A percentile compares a stretch with the other conserved stretches of the same genome.
phyloP scores from a whole-genome alignment of 23 tunicate species.

The Ascidia mentula region DNA sequence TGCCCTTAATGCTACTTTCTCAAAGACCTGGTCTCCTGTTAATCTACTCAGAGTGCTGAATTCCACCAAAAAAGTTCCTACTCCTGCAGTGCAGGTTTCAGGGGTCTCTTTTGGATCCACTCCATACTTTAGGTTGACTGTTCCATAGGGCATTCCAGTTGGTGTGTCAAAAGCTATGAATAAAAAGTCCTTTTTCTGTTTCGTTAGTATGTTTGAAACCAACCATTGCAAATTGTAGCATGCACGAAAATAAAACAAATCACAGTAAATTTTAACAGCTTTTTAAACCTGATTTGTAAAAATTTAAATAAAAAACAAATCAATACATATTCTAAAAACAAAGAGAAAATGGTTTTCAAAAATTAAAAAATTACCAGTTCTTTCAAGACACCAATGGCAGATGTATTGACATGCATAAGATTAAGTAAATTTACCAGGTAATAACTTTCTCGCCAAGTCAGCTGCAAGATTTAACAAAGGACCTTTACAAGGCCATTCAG shows the following conservation, averaged over 20 bases:
- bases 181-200: neutral
- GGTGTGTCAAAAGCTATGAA: constrained; percentile 78
- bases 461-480: constrained; percentile 74
- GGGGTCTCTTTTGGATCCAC: constrained; percentile 85
- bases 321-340: neutral
- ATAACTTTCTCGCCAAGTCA: constrained; percentile 43
- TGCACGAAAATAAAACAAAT: neutral
- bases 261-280: too few relatives aligned
- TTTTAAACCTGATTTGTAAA: too few relatives aligned
- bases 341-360: neutral
- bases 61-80: constrained; percentile 85
- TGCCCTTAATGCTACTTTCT: constrained; percentile 60
- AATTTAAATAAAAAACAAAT: neutral
- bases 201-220: neutral
- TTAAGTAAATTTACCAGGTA: constrained; percentile 79
- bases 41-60: constrained; percentile 74
- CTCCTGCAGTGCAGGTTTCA: constrained; percentile 87
- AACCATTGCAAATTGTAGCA: neutral
- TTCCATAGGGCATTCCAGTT: constrained; percentile 95
- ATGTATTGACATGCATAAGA: too few relatives aligned
- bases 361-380: too few relatives aligned
- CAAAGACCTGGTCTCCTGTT: constrained; percentile 70
- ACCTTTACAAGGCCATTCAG: constrained; percentile 89
- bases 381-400: too few relatives aligned
- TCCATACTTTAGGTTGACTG: constrained; percentile 68